Percentiles rank a stretch among this genome's conserved stretches.
Evolutionary conservation across 2,888 invertebrate species (phyloP).

Genomic region (Drosophila nr. medialis): DNA sequence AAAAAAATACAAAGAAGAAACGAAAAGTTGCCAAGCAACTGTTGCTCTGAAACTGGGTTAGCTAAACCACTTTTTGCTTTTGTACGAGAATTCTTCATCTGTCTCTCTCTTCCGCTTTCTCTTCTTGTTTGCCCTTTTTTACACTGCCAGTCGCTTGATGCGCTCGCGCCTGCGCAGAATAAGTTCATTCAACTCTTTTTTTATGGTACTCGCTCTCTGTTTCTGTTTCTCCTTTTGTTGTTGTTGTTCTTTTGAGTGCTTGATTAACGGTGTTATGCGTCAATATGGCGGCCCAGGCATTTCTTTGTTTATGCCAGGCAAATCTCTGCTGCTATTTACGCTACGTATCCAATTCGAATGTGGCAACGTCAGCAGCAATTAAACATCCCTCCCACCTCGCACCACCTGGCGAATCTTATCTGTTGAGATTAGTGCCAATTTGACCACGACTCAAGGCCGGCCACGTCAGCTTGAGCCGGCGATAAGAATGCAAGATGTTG

Average conservation of each 20-base stretch:
- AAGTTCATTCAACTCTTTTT: constrained; percentile 75
- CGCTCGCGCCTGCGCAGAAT: constrained; percentile 64
- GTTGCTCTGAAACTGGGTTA: constrained; percentile 53
- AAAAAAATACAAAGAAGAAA: not conserved
- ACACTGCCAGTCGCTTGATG: constrained; percentile 36
- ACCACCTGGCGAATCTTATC: constrained; percentile 53
- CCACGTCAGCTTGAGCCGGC: constrained; percentile 72
- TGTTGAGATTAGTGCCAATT: constrained; percentile 27
- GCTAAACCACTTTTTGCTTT: constrained; percentile 61
- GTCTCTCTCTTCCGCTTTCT: constrained; percentile 50
- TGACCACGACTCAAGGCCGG: constrained; percentile 58
- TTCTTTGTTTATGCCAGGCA: constrained; percentile 60
- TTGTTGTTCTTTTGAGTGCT: constrained; percentile 21
- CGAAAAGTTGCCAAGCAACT: constrained; percentile 65
- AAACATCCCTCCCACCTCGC: not conserved
- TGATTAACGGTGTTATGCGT: constrained; percentile 57
- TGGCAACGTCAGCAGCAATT: constrained; percentile 54
- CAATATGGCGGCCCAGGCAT: constrained; percentile 55
- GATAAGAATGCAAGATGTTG: constrained; percentile 65
- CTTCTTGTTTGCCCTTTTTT: constrained; percentile 52
- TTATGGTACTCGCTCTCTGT: constrained; percentile 23
- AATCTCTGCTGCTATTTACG: constrained; percentile 24
- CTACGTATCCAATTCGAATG: constrained; percentile 27
- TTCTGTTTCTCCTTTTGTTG: constrained; percentile 24
- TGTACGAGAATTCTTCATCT: constrained; percentile 33